phyloP scores from a whole-genome alignment of 2,888 invertebrate genomes.

The Agonopterix arenella region DNA sequence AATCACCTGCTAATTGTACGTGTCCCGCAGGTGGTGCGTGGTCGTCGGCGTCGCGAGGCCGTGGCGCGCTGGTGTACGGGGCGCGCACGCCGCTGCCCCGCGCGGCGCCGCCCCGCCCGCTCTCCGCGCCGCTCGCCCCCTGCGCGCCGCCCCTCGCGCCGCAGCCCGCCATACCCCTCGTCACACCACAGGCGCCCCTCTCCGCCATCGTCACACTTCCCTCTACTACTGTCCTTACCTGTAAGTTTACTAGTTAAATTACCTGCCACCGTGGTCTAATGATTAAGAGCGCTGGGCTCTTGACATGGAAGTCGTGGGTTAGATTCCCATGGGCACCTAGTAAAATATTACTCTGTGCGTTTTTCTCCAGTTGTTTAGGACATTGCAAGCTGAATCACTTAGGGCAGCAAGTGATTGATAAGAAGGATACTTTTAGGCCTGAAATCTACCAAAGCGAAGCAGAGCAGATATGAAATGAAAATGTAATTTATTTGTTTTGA shows the following conservation, averaged over 20 bases:
- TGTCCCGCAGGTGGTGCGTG: slow-evolving; percentile 19
- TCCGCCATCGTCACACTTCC: slow-evolving; percentile 43
- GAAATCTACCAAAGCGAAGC: too few species aligned
- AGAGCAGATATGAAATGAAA: too few species aligned
- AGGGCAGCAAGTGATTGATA: too few species aligned
- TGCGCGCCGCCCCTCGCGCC: slow-evolving; percentile 21
- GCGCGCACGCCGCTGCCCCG: slow-evolving; percentile 27
- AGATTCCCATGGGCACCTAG: too few species aligned
- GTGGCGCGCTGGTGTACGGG: slow-evolving; percentile 56
- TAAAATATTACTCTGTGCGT: too few species aligned
- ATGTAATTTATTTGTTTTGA: too few species aligned
- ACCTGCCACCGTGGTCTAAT: too few species aligned
- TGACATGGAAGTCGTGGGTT: too few species aligned
- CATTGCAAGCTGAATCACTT: too few species aligned
- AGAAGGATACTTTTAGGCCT: too few species aligned
- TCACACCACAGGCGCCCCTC: slow-evolving; percentile 39
- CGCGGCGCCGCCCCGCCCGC: slow-evolving; percentile 16
- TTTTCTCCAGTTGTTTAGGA: too few species aligned
- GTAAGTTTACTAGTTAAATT: slow-evolving; percentile 33
- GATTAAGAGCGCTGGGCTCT: too few species aligned
- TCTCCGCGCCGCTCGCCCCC: slow-evolving; percentile 20
- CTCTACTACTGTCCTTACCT: slow-evolving; percentile 47
- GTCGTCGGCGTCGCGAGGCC: slow-evolving; percentile 35
- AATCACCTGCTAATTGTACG: not conserved
- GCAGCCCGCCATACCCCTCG: slow-evolving; percentile 10